Evolutionary conservation across 2,797 vertebrate genomes (phyloP).

Genomic region (Girardinus metallicus): DNA sequence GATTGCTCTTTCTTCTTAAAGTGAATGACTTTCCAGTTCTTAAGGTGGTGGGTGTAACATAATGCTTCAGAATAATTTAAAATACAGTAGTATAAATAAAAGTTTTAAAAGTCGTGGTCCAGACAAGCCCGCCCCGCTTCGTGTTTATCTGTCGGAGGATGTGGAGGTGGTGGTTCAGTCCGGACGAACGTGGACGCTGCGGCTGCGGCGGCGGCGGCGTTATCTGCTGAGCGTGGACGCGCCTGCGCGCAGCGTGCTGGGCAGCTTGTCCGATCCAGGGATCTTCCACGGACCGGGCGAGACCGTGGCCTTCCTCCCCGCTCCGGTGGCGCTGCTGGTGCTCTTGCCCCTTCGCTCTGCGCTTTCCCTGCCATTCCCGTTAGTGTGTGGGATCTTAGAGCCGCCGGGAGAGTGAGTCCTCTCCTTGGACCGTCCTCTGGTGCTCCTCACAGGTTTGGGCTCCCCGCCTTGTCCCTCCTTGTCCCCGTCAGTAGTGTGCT

Average conservation of each 20-base stretch:
- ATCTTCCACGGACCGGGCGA: conserved; percentile 98
- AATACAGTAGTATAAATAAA: conserved; percentile 88
- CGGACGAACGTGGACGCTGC: conserved; percentile 27
- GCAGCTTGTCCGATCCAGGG: conserved; percentile 94
- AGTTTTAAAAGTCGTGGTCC: conserved; percentile 74
- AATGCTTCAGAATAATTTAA: conserved; percentile 94
- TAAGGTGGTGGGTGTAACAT: conserved; percentile 90
- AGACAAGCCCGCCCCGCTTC: conserved; percentile 62
- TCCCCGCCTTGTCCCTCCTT: conserved; percentile 78
- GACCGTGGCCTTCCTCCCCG: conserved; percentile 89
- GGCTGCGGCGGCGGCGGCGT: conserved; percentile 49
- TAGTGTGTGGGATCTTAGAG: conserved; percentile 71
- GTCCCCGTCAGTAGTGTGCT: conserved; percentile 73
- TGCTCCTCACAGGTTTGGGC: conserved; percentile 78
- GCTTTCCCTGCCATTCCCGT: conserved; percentile 74
- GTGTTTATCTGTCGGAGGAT: conserved; percentile 66
- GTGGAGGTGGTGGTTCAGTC: conserved; percentile 19
- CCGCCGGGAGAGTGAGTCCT: conserved; percentile 73
- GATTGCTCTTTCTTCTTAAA: conserved; percentile 76
- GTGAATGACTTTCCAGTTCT: conserved; percentile 85
- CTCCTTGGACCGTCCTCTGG: conserved; percentile 82
- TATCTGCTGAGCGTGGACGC: conserved; percentile 94
- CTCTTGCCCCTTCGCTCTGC: conserved; percentile 77
- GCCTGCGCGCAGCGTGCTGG: conserved; percentile 88
- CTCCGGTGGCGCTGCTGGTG: conserved; percentile 65